Evolutionary conservation across 2,797 vertebrate genomes (phyloP).

Genomic region (Kryptopterus vitreolus): DNA sequence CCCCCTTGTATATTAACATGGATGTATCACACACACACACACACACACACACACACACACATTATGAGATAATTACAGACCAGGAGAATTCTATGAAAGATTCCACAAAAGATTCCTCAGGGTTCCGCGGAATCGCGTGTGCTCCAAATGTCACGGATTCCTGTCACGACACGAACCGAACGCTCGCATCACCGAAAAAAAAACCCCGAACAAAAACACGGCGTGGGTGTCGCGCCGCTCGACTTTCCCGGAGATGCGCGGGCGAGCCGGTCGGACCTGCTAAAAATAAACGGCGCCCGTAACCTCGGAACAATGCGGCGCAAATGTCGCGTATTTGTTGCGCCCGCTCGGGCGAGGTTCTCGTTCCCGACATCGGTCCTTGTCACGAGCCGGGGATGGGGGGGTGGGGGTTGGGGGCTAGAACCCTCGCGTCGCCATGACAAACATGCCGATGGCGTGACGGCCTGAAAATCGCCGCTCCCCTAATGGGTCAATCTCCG

Average conservation of each 20-base stretch:
- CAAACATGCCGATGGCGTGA: slow-evolving; percentile 55
- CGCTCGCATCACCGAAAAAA: too few species aligned
- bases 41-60: too few species aligned
- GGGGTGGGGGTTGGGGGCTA: too few species aligned
- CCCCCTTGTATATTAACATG: too few species aligned
- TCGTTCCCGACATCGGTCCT: slow-evolving; percentile 62
- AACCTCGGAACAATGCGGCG: slow-evolving; percentile 66
- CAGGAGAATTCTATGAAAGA: too few species aligned
- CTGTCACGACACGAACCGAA: too few species aligned
- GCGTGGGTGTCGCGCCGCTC: slow-evolving; percentile 26
- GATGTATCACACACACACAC: too few species aligned
- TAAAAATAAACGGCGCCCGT: slow-evolving; percentile 69
- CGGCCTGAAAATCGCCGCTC: slow-evolving; percentile 47
- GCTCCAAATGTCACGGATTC: too few species aligned
- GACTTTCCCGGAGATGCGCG: slow-evolving; percentile 63
- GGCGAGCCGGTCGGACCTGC: slow-evolving; percentile 65
- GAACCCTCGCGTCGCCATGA: slow-evolving; percentile 43
- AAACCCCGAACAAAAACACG: slow-evolving; percentile 29
- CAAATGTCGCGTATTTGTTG: slow-evolving; percentile 64
- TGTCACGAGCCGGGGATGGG: slow-evolving; percentile 53
- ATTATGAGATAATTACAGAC: too few species aligned
- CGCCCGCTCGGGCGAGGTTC: slow-evolving; percentile 60
- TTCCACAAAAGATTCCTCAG: too few species aligned
- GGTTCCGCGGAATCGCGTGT: too few species aligned
- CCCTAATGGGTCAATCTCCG: slow-evolving; percentile 58